Conservation (phyloP, 2,113 vertebrate genomes). For the Poeciliopsis retropinna region DNA sequence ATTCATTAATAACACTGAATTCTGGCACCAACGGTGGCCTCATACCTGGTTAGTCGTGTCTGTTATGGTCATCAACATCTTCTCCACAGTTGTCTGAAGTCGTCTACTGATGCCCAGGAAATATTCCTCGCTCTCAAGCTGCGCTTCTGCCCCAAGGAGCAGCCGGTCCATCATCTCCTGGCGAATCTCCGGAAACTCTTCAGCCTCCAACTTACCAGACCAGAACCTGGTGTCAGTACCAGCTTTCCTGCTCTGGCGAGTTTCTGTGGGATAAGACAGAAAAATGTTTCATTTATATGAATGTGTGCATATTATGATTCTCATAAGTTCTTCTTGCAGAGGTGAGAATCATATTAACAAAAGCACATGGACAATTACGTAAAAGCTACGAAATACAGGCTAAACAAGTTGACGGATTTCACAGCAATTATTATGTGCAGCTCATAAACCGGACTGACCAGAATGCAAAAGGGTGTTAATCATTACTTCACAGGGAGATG, state of each 20-base stretch:
- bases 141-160: slow-evolving; percentile 79
- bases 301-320: background rate
- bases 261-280: slow-evolving; percentile 42
- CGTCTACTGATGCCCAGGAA: slow-evolving; percentile 86
- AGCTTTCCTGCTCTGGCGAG: slow-evolving; percentile 62
- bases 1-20: background rate
- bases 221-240: slow-evolving; percentile 71
- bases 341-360: background rate
- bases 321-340: background rate
- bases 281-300: background rate
- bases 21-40: background rate
- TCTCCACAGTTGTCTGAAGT: slow-evolving; percentile 90
- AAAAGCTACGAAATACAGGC: background rate
- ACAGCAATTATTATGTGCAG: background rate
- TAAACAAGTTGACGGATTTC: background rate
- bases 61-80: slow-evolving; percentile 89
- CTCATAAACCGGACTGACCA: background rate
- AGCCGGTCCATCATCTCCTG: slow-evolving; percentile 79
- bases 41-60: slow-evolving; percentile 90
- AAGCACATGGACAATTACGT: background rate
- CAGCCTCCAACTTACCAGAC: slow-evolving; percentile 68
- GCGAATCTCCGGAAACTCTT: slow-evolving; percentile 81
- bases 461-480: background rate
- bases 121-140: slow-evolving; percentile 85
- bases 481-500: background rate